Base-by-base conservation (phyloP, 2,113 vertebrate genomes). In the Peromyscus polionotus region DNA sequence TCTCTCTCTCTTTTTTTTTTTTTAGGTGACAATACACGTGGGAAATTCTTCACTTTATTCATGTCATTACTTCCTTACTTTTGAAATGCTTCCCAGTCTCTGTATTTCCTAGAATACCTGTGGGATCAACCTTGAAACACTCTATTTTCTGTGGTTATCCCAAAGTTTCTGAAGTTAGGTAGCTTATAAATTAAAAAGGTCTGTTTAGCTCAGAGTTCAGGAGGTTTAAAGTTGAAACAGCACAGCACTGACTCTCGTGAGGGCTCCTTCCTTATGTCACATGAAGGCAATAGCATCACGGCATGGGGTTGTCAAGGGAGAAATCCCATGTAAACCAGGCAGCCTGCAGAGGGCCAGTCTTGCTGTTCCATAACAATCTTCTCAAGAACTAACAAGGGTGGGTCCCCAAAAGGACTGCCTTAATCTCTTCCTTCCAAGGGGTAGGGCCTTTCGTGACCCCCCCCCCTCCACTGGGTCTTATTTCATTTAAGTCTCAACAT, bases 61-160 rank as follows among this genome's bases (percentile, higher is more conserved):
- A 59, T 4, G 2, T 39, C 45, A 42, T 63, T 92, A 57, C 33
- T 95, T 92, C 76, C 63, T 72, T 79, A 33, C 26, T 42, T 42
- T 42, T 89, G 57, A 48, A 24, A 19, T 39, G n/a, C 20, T 19
- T 42, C 77, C 36, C n/a, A 10, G 59, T 39, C 28, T 31, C 61
- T 91, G 26, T 5, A 36, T 61, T 90, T 83, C 70, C 84, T 80
- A 12, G 4, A 39, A 76, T 22, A 22, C 19, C 45, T 26, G 80
- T n/a, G 68, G 33, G 31, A 68, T 93, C 85, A 75, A 93, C 7
- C 54, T 92, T 79, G 84, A 88, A 88, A 91, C 79, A 39, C 9
- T 79, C 36, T 20, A 26, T 75, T 65, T 54, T 26, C 28, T n/a
- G 22, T 13, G 31, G 54, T 13, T 88, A 65, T 90, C 51, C 63